phyloP scores from a whole-genome alignment of 2,888 invertebrate genomes.

The Campoplex capitator region DNA sequence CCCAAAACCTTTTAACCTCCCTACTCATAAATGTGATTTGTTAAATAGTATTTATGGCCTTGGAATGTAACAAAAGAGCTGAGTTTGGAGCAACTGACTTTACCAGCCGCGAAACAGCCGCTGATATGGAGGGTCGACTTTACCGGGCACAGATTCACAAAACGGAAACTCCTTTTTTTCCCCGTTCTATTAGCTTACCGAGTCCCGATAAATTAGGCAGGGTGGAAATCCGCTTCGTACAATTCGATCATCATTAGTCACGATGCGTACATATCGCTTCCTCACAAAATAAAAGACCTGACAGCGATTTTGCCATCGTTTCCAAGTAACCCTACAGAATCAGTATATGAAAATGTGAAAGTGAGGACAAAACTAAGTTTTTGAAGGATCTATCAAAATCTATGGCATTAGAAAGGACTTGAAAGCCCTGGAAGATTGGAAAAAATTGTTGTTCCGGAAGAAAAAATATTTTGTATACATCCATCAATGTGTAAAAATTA shows the following conservation, averaged over 20 bases:
- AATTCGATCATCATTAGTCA: background rate
- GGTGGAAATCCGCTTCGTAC: background rate
- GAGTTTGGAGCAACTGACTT: slow-evolving; percentile 18
- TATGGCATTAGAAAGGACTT: background rate
- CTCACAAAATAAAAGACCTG: background rate
- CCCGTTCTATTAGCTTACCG: background rate
- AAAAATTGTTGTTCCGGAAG: background rate
- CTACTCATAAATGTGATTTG: slow-evolving; percentile 11
- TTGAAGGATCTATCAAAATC: background rate
- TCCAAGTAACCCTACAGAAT: background rate
- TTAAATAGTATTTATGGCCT: slow-evolving; percentile 30
- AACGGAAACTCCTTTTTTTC: slow-evolving; percentile 7
- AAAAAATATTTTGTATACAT: background rate
- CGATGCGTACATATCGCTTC: background rate
- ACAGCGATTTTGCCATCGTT: background rate
- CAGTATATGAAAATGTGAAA: background rate
- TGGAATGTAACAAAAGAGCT: slow-evolving; percentile 3
- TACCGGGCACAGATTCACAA: slow-evolving; percentile 11
- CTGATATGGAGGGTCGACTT: background rate
- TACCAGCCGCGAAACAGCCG: slow-evolving; percentile 27
- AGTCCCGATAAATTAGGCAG: slow-evolving; percentile 20
- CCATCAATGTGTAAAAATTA: background rate
- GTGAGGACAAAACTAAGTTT: background rate
- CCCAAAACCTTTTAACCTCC: slow-evolving; percentile 23
- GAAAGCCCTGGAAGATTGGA: background rate